Evolutionary conservation across 2,113 vertebrate genomes (phyloP), one percentile per base, ranked within the genome.

Genomic region (Callospermophilus lateralis): DNA sequence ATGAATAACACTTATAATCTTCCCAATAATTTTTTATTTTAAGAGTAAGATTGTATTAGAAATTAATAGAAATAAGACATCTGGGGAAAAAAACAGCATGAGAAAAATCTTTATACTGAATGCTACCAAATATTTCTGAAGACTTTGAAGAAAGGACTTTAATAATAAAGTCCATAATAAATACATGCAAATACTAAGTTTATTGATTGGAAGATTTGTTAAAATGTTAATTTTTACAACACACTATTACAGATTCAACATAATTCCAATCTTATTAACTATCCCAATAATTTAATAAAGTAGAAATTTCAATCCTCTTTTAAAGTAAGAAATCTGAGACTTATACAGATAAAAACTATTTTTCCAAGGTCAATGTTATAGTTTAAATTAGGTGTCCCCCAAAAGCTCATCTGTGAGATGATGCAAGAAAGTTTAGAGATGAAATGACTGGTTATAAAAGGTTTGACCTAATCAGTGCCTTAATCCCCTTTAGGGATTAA

Each of bases 1-100:
- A 67, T 79, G n/a, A 90, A 74, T 39, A 96, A 81, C 58, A 65
- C 24, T 80, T 30, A 85, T 53, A 51, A 65, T 96, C 24, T 92
- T 92, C 77, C 78, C 10, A 39, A 32, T 81, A 95, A 61, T 15
- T n/a, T 63, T 48, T 6, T 63, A 11, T 74, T 19, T 42, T 32
- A 89, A 15, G 17, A 24, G 8, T 24, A 0, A 16, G 3, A 6
- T 24, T 74, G 8, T 16, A 16, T 19, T 26, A 76, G 12, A 58
- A 24, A 45, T 5, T 22, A 63, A 45, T 32, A 13, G 20, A 87
- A 30, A 32, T 58, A 30, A 55, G 16, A 8, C 6, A 39, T 39
- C 5, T 37, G 68, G 51, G 61, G 58, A 76, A 76, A 42, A 15
- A 34, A 24, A 58, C 2, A 42, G 68, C 55, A 55, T 73, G n/a